Evolutionary conservation across 2,888 invertebrate species (phyloP).

Genomic region (Trichogramma dendrolimi): DNA sequence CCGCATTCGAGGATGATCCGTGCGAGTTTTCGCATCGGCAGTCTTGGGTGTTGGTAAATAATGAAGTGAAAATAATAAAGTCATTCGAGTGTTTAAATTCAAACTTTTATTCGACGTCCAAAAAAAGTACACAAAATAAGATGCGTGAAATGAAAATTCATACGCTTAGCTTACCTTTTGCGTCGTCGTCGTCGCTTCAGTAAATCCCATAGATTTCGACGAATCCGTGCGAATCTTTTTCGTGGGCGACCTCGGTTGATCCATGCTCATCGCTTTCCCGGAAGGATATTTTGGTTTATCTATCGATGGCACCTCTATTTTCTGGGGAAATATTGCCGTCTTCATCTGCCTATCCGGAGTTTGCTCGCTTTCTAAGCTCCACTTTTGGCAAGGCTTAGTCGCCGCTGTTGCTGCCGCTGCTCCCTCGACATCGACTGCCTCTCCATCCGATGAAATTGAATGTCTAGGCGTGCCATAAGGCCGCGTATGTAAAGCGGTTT

Average conservation of each 20-base stretch:
- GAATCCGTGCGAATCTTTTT: slow-evolving; percentile 2
- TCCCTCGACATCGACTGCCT: not conserved
- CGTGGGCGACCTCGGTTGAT: slow-evolving; percentile 4
- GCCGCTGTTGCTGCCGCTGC: not conserved
- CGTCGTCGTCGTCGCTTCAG: not conserved
- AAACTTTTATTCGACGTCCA: too few relatives aligned
- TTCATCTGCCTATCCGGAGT: slow-evolving; percentile 3
- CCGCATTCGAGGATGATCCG: not conserved
- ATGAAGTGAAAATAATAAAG: not conserved
- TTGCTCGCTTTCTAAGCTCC: slow-evolving; percentile 11
- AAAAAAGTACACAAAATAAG: too few relatives aligned
- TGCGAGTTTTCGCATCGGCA: not conserved
- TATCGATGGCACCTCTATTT: slow-evolving; percentile 11
- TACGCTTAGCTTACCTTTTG: not conserved
- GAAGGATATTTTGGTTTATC: slow-evolving; percentile 16
- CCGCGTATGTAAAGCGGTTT: slow-evolving; percentile 42
- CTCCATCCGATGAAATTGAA: slow-evolving; percentile 20
- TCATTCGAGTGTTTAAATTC: not conserved
- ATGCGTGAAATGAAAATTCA: not conserved
- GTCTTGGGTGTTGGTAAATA: slow-evolving; percentile 1
- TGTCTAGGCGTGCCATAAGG: slow-evolving; percentile 35
- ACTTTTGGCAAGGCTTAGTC: slow-evolving; percentile 19
- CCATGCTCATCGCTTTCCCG: slow-evolving; percentile 1
- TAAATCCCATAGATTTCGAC: not conserved
- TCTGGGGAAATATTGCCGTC: slow-evolving; percentile 7